Percentiles rank a stretch among this genome's conserved stretches.
phyloP scores from a whole-genome alignment of 1,140 invertebrate genomes.

The Drosophila orosa region DNA sequence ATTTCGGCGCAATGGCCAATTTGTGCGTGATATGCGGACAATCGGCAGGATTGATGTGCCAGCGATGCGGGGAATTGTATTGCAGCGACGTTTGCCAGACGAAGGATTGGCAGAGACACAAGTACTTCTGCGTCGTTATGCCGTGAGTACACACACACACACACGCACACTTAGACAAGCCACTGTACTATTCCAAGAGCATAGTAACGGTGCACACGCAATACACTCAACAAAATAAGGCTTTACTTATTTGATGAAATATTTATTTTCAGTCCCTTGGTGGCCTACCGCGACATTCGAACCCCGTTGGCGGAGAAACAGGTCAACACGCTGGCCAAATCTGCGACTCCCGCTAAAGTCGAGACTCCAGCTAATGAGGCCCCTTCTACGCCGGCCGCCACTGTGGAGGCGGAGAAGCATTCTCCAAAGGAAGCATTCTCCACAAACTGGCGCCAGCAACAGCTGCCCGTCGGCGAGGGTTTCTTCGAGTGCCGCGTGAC shows the following conservation, averaged over 20 bases:
- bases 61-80: slow-evolving; percentile 61
- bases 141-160: slow-evolving; percentile 52
- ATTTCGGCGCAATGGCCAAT: not conserved
- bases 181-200: not conserved
- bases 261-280: slow-evolving; percentile 31
- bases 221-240: not conserved
- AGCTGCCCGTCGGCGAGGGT: slow-evolving; percentile 3
- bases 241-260: not conserved
- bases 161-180: not conserved
- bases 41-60: slow-evolving; percentile 38
- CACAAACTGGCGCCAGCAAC: slow-evolving; percentile 29
- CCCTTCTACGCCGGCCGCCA: no score
- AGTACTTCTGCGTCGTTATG: slow-evolving; percentile 54
- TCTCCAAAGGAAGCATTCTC: no score
- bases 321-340: not conserved
- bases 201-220: not conserved
- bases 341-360: not conserved
- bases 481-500: slow-evolving; percentile 58
- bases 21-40: slow-evolving; percentile 38
- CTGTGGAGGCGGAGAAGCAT: no score
- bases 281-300: not conserved
- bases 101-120: slow-evolving; percentile 60
- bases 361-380: not conserved
- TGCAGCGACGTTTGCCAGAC: slow-evolving; percentile 46
- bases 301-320: not conserved